Evolutionary conservation across 2,113 vertebrate species (phyloP).

Genomic region (Oostethus manadensis): DNA sequence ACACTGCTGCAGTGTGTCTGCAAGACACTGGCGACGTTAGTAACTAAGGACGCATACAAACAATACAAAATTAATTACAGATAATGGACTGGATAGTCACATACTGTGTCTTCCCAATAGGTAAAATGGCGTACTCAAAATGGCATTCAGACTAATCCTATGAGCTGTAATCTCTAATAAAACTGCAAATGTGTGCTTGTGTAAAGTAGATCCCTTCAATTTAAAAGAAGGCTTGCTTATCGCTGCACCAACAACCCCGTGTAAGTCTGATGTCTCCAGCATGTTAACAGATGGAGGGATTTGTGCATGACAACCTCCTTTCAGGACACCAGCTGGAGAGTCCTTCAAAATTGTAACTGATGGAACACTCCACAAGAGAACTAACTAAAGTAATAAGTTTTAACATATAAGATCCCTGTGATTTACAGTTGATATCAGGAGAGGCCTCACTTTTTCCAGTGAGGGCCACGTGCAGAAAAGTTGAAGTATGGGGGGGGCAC

Average conservation of each 20-base stretch:
- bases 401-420: neutral
- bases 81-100: neutral
- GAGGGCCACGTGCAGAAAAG: too few species aligned
- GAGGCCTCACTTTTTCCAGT: too few species aligned
- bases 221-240: neutral
- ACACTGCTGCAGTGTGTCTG: slow-evolving; percentile 94
- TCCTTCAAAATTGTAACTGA: slow-evolving; percentile 20
- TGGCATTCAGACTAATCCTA: neutral
- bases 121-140: neutral
- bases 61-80: neutral
- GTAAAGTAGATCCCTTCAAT: neutral
- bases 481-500: too few species aligned
- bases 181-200: neutral
- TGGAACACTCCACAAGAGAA: slow-evolving; percentile 14
- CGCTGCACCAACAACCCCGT: slow-evolving; percentile 11
- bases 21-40: slow-evolving; percentile 90
- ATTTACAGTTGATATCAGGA: neutral
- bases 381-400: slow-evolving; percentile 1
- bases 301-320: slow-evolving; percentile 46
- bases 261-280: slow-evolving; percentile 14
- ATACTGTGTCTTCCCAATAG: neutral
- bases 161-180: neutral
- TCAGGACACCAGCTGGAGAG: slow-evolving; percentile 55
- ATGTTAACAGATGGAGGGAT: slow-evolving; percentile 63
- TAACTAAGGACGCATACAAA: slow-evolving; percentile 71